Evolutionary conservation across 2,888 invertebrate species (phyloP).

Genomic region (Ischnus inquisitorius): DNA sequence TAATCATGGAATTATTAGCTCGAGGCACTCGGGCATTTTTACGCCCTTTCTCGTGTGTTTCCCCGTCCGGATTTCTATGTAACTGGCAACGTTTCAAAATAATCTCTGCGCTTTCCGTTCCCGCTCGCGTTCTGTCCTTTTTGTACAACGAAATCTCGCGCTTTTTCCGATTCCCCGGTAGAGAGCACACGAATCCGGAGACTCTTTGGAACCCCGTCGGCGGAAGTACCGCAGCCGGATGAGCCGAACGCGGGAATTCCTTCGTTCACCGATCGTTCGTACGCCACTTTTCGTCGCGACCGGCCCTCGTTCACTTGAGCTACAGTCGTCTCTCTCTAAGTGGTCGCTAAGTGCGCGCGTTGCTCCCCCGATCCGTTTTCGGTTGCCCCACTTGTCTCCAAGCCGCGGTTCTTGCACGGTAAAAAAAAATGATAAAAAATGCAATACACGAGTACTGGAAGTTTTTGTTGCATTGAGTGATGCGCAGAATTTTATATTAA

Average conservation of each 20-base stretch:
- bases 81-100: conserved; percentile 56
- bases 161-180: background rate
- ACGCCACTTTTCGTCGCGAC: background rate
- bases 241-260: background rate
- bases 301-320: background rate
- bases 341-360: no score
- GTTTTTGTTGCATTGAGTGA: no score
- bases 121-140: conserved; percentile 41
- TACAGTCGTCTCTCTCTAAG: background rate
- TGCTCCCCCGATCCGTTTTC: no score
- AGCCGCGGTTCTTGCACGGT: no score
- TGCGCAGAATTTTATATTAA: no score
- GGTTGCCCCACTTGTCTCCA: no score
- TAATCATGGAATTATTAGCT: conserved; percentile 83
- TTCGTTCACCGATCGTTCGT: background rate
- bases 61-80: conserved; percentile 19
- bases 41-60: conserved; percentile 33
- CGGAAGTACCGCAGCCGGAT: conserved; percentile 45
- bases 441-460: no score
- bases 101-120: conserved; percentile 48
- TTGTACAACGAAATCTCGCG: conserved; percentile 18
- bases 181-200: background rate
- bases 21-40: conserved; percentile 70
- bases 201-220: conserved; percentile 12
- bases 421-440: no score